Percentiles rank a stretch among this genome's conserved stretches.
phyloP scores from a whole-genome alignment of 2,888 invertebrate species.

The Athalia rosae region DNA sequence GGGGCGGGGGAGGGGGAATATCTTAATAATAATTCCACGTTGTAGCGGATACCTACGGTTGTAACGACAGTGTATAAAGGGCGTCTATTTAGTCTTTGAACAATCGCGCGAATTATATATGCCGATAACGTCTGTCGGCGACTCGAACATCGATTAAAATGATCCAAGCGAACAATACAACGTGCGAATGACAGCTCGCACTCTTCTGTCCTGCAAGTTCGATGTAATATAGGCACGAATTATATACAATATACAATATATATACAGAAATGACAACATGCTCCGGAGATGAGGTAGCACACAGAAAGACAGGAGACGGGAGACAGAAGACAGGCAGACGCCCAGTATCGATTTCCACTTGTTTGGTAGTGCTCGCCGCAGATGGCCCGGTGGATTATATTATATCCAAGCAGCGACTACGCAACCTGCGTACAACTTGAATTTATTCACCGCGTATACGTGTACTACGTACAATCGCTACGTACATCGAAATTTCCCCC shows the following conservation, averaged over 20 bases:
- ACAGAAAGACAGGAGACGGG: constrained; percentile 10
- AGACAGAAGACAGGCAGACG: not conserved
- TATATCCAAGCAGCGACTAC: constrained; percentile 14
- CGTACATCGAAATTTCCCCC: not conserved
- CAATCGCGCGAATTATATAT: not conserved
- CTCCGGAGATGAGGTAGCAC: not conserved
- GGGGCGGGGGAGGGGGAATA: too few relatives aligned
- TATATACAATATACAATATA: too few relatives aligned
- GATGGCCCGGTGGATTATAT: constrained; percentile 32
- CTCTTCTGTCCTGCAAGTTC: not conserved
- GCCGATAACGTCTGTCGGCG: constrained; percentile 12
- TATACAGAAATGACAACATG: too few relatives aligned
- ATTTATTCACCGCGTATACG: not conserved
- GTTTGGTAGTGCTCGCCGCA: constrained; percentile 39
- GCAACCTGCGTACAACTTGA: constrained; percentile 25
- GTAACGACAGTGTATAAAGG: constrained; percentile 2
- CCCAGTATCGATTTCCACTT: constrained; percentile 34
- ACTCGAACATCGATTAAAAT: constrained; percentile 23
- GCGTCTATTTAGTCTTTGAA: not conserved
- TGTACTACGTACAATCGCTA: constrained; percentile 1
- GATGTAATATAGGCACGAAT: not conserved
- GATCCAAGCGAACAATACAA: constrained; percentile 19
- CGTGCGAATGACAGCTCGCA: constrained; percentile 27
- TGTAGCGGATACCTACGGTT: too few relatives aligned
- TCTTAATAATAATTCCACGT: too few relatives aligned